These are phyloP conservation scores for Megaleporinus macrocephalus DNA, from an alignment of 2,113 vertebrate genomes.

Conservation along the genomic window DNA sequence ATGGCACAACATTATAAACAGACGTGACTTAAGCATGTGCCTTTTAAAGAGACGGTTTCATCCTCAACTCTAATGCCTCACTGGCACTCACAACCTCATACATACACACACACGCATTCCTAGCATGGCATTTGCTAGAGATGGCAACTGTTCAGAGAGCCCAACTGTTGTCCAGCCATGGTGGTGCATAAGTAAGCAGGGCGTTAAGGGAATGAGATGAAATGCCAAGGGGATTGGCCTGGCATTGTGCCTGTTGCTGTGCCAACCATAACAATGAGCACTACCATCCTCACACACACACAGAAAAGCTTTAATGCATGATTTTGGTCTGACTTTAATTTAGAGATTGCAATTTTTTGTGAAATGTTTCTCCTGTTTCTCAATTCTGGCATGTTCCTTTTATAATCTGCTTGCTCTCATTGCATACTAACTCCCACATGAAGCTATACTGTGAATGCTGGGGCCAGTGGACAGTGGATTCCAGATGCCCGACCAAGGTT, in stretches of 20 bases:
- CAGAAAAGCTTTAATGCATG: not conserved
- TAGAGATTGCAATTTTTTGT: constrained; percentile 12
- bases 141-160: constrained; percentile 39
- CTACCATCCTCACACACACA: not conserved
- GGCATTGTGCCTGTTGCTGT: constrained; percentile 45
- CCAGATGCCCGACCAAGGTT: not conserved
- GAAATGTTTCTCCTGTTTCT: not conserved
- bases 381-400: not conserved
- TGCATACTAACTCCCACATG: not conserved
- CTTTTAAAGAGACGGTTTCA: not conserved
- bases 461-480: not conserved
- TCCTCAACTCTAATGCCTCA: constrained; percentile 21
- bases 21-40: not conserved
- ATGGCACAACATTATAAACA: too few species aligned
- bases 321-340: constrained; percentile 25
- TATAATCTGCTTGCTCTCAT: not conserved
- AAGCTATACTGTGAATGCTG: not conserved
- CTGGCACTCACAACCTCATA: constrained; percentile 15
- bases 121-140: constrained; percentile 21
- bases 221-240: constrained; percentile 22
- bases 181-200: constrained; percentile 41
- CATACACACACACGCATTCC: constrained; percentile 3
- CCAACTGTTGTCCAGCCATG: constrained; percentile 49
- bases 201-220: constrained; percentile 44
- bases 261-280: constrained; percentile 48